These are phyloP conservation scores for Noctilio leporinus DNA, from an alignment of 2,113 vertebrate genomes.

Conservation along the genomic window DNA sequence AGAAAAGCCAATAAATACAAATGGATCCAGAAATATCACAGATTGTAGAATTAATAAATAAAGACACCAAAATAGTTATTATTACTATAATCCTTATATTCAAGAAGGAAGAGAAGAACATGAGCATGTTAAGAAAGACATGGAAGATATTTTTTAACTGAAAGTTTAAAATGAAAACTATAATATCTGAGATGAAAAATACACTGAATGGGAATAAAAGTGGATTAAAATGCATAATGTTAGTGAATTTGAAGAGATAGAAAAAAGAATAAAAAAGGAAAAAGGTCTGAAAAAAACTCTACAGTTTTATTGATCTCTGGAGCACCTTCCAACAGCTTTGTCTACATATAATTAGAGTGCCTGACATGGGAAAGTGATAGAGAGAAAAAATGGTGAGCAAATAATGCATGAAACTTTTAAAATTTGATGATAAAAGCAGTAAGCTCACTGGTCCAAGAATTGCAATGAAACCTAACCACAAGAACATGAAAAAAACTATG, in stretches of 20 bases:
- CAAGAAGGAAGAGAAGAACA: neutral
- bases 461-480: neutral
- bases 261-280: neutral
- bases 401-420: neutral
- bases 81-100: neutral
- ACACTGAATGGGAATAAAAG: neutral
- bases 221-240: neutral
- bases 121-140: neutral
- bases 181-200: neutral
- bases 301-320: neutral
- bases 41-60: neutral
- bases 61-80: neutral
- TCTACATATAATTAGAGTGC: neutral
- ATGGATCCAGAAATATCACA: neutral
- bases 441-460: neutral
- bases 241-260: neutral
- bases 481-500: neutral
- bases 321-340: neutral
- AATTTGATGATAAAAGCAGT: neutral
- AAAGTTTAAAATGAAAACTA: neutral
- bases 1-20: neutral
- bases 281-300: neutral
- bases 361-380: neutral
- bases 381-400: neutral
- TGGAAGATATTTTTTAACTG: neutral